phyloP scores from a whole-genome alignment of 2,888 invertebrate genomes.

The Metalampra italica region DNA sequence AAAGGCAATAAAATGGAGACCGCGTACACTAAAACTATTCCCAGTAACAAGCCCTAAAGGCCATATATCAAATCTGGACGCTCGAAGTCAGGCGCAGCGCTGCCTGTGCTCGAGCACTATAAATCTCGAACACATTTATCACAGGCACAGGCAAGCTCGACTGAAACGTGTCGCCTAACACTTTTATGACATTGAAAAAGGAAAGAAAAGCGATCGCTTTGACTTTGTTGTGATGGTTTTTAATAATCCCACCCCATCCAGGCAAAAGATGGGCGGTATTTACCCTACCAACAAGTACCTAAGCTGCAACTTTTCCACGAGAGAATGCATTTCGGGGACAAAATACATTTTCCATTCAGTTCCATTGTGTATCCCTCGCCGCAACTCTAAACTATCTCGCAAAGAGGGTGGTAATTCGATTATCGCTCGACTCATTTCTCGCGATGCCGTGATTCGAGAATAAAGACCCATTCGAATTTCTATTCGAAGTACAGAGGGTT shows the following conservation, averaged over 20 bases:
- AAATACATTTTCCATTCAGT: conserved; percentile 28
- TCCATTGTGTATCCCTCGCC: conserved; percentile 19
- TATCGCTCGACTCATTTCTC: conserved; percentile 61
- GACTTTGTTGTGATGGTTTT: too few species aligned
- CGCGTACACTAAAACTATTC: conserved; percentile 43
- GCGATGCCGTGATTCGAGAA: conserved; percentile 55
- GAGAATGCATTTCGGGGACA: conserved; percentile 7
- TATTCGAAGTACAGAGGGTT: conserved; percentile 36
- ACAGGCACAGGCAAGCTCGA: neutral
- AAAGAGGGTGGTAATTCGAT: conserved; percentile 50
- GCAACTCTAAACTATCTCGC: conserved; percentile 49
- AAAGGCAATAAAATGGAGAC: conserved; percentile 37
- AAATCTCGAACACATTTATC: conserved; percentile 35
- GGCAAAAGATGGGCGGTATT: neutral
- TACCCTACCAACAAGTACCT: neutral
- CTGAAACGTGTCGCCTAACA: conserved; percentile 26
- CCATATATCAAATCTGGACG: conserved; percentile 49
- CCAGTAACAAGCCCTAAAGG: conserved; percentile 24
- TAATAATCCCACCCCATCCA: too few species aligned
- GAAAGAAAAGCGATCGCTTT: conserved; percentile 9
- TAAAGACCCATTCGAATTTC: conserved; percentile 47
- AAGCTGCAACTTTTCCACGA: neutral
- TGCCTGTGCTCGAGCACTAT: conserved; percentile 38
- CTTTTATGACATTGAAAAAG: conserved; percentile 45
- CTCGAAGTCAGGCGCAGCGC: conserved; percentile 17